These are phyloP conservation scores for Pelecanoides urinatrix DNA, from an alignment of 2,113 vertebrate species.

Conservation along the genomic window DNA sequence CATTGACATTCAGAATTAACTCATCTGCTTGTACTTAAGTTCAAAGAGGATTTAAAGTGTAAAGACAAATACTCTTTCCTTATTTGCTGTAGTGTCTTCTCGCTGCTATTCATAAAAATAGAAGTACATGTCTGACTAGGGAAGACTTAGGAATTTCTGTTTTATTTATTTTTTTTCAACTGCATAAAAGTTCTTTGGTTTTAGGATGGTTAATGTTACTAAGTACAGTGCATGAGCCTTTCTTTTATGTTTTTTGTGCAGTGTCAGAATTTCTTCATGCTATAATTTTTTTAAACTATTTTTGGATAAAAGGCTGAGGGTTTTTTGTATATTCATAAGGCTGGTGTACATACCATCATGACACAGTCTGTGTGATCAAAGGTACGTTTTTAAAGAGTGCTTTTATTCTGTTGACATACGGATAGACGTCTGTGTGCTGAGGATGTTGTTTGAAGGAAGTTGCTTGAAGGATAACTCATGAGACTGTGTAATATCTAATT, in stretches of 20 bases:
- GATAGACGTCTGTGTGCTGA: not conserved
- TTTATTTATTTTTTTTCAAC: not conserved
- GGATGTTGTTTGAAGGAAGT: not conserved
- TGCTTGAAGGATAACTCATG: not conserved
- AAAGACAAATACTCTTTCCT: not conserved
- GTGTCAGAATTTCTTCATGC: not conserved
- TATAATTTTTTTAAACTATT: not conserved
- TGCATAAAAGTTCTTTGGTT: not conserved
- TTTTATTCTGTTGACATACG: not conserved
- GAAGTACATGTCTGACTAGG: not conserved
- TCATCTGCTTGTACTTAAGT: not conserved
- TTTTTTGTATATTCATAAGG: not conserved
- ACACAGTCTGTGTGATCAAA: slow-evolving; percentile 10
- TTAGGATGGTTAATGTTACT: not conserved
- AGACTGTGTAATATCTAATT: not conserved
- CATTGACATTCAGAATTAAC: not conserved
- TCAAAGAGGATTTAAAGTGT: not conserved
- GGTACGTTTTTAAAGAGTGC: not conserved
- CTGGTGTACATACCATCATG: not conserved
- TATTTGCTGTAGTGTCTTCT: not conserved
- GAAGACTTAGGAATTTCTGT: not conserved
- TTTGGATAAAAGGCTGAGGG: slow-evolving; percentile 2
- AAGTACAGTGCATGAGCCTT: not conserved
- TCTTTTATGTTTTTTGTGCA: not conserved
- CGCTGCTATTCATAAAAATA: not conserved